Evolutionary conservation across 92 coral and sea anemone genomes (phyloP).

Genomic region (Plumapathes pennacea): DNA sequence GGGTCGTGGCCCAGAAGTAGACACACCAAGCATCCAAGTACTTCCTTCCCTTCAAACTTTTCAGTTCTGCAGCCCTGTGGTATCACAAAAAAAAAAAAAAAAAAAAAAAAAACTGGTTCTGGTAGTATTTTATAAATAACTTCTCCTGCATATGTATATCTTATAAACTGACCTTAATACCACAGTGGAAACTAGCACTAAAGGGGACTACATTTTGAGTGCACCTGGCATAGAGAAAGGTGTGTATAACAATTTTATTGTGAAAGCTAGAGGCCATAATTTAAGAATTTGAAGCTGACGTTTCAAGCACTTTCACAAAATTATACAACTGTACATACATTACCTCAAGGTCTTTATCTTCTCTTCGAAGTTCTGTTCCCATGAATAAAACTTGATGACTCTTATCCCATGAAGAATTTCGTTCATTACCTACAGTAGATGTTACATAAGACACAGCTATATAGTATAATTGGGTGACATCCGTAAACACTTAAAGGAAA

Average conservation of each 20-base stretch:
- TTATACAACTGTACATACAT: neutral
- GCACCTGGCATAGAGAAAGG: no score
- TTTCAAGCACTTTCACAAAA: no score
- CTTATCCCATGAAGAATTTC: slow-evolving; percentile 94
- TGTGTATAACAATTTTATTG: no score
- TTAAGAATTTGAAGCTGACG: no score
- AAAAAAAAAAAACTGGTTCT: no score
- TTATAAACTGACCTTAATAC: no score
- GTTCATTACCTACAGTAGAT: slow-evolving; percentile 75
- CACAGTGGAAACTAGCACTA: no score
- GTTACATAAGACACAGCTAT: neutral
- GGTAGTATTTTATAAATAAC: no score
- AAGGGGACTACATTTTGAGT: no score
- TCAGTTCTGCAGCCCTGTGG: slow-evolving; percentile 79
- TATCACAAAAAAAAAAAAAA: no score
- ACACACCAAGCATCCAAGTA: slow-evolving; percentile 98
- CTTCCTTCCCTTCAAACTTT: slow-evolving; percentile 90
- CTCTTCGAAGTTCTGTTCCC: slow-evolving; percentile 90
- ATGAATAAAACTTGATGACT: slow-evolving; percentile 94
- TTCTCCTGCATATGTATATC: no score
- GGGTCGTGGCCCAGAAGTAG: slow-evolving; percentile 99
- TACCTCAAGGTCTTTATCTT: slow-evolving; percentile 76
- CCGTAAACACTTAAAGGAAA: neutral
- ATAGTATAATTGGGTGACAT: neutral
- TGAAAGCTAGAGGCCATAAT: no score